Base-by-base conservation (phyloP, 1,140 invertebrate genomes). In the Panagrolaimus sp. region DNA sequence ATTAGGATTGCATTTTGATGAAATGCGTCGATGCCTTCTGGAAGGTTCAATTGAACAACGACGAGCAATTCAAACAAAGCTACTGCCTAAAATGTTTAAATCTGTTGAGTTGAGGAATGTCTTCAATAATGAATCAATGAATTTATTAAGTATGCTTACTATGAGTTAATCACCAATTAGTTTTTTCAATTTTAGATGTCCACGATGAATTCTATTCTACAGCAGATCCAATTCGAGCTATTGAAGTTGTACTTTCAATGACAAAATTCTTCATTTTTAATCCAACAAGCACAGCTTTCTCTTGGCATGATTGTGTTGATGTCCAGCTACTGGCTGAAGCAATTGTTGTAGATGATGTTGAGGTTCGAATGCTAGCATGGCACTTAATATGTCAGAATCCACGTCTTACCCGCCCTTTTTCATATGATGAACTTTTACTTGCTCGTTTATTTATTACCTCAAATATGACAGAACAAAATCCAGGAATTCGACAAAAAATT, bases 401-500 rank as follows among this genome's bases (percentile, higher is more conserved):
- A 12, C 52, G 52, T 0, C n/a, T 58, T 6, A 58, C 52, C 3
- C 52, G 52, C 2, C 52, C 52, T 5, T 58, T 58, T 4, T 12
- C 21, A 12, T 12, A 21, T 8, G 52, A 58, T 58, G 52, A 58
- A 14, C 17, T 58, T 1, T 10, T 28, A 10, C 14, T 58, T 21
- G 52, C 52, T n/a, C 21, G 28, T 21, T 26, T 58, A 26, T 58
- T 26, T 28, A 12, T 58, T 21, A 58, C 52, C 14, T 58, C 52
- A 21, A 58, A 58, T 28, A 58, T 58, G 52, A 58, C 52, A n/a
- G 52, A 58, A 58, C 52, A 58, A 28, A 14, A 21, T 58, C 52
- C 52, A 1, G 52, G 52, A n/a, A 58, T 58, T 24, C 12, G 52
- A 14, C 52, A 58, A 28, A 21, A 28, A 2, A 58, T 58, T 21